Percentiles rank a stretch among this genome's conserved stretches.
These are phyloP conservation scores for Odocoileus virginianus DNA, from an alignment of 2,113 vertebrate species.

Conservation along the genomic window DNA sequence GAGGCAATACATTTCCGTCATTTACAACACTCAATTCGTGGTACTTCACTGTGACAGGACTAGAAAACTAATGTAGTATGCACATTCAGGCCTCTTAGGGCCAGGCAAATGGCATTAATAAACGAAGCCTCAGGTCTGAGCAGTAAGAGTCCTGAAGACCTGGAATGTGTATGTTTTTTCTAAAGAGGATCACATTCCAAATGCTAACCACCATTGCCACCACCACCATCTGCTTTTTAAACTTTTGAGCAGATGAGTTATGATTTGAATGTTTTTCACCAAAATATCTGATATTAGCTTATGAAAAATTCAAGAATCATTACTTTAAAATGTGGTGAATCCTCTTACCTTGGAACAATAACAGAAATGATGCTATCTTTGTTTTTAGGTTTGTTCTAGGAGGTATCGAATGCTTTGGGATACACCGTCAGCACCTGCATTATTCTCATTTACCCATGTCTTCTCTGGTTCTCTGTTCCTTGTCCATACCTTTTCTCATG, in stretches of 20 bases:
- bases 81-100: background rate
- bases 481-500: background rate
- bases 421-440: fast-evolving
- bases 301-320: slow-evolving; percentile 9
- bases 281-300: background rate
- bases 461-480: background rate
- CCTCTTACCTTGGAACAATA: background rate
- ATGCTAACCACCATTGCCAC: background rate
- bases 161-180: background rate
- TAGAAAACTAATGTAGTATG: background rate
- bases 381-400: background rate
- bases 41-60: background rate
- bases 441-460: background rate
- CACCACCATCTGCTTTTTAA: background rate
- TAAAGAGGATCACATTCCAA: background rate
- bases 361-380: background rate
- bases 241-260: slow-evolving; percentile 2
- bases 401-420: background rate
- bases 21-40: background rate
- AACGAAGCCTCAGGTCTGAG: background rate
- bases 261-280: background rate
- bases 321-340: background rate
- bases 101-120: background rate
- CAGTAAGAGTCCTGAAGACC: background rate
- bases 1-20: background rate